These are phyloP conservation scores for Tyria jacobaeae DNA, from an alignment of 2,888 invertebrate genomes.

Conservation along the genomic window DNA sequence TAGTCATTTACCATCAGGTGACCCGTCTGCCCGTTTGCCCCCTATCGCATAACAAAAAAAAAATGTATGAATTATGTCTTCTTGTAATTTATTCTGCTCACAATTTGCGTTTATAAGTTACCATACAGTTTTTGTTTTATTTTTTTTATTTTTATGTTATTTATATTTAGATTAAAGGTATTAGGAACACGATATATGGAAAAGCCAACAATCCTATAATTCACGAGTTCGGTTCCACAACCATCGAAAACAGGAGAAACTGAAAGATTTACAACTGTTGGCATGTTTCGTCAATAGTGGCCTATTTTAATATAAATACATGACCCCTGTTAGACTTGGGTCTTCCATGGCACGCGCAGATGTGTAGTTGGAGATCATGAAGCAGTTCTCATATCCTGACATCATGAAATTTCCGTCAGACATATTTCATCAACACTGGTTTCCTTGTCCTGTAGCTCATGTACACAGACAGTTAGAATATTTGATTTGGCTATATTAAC, in stretches of 20 bases:
- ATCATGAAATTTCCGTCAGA: slow-evolving; percentile 24
- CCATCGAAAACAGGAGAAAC: slow-evolving; percentile 13
- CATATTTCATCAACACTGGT: slow-evolving; percentile 22
- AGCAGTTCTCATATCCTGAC: slow-evolving; percentile 12
- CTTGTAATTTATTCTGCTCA: no score
- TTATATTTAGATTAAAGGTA: no score
- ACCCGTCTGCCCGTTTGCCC: no score
- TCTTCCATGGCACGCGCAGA: slow-evolving; percentile 16
- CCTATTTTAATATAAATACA: slow-evolving; percentile 15
- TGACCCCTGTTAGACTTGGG: slow-evolving; percentile 19
- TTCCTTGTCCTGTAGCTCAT: slow-evolving; percentile 5
- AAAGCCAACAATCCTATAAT: slow-evolving; percentile 10
- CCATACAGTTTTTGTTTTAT: no score
- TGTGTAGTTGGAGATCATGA: slow-evolving; percentile 9
- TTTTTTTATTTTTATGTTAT: no score
- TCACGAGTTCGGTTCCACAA: slow-evolving; percentile 15
- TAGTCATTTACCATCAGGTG: no score
- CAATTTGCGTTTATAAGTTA: no score
- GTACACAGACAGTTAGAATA: slow-evolving; percentile 18
- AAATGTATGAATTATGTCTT: no score
- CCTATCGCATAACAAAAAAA: no score
- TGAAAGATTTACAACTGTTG: not conserved
- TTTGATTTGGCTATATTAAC: slow-evolving; percentile 17
- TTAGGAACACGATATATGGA: slow-evolving; percentile 22
- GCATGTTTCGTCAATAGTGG: slow-evolving; percentile 4